Percentiles rank a stretch among this genome's conserved stretches.
phyloP scores from a whole-genome alignment of 2,888 invertebrate genomes.

The Meteorus colon region DNA sequence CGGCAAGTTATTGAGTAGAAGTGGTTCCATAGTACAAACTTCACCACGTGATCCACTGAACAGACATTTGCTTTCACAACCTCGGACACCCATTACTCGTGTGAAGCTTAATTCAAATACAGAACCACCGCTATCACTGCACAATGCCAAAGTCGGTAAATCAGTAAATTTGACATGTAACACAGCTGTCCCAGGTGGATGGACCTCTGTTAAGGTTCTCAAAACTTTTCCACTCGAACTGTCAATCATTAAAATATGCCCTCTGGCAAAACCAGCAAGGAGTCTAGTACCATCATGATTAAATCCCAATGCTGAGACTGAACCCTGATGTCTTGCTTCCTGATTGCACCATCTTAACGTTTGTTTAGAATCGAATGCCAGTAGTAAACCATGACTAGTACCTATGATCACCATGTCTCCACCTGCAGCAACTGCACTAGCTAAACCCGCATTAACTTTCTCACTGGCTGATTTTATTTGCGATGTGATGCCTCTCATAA shows the following conservation, averaged over 20 bases:
- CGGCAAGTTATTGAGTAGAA: conserved; percentile 77
- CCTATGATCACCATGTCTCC: conserved; percentile 90
- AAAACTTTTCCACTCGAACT: conserved; percentile 85
- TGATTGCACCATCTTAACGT: conserved; percentile 91
- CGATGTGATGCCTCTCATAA: conserved; percentile 91
- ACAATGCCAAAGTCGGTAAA: conserved; percentile 83
- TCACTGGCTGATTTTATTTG: conserved; percentile 92
- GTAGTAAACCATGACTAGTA: conserved; percentile 92
- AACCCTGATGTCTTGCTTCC: conserved; percentile 83
- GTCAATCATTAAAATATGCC: conserved; percentile 94
- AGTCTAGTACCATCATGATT: conserved; percentile 91
- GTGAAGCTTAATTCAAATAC: conserved; percentile 95
- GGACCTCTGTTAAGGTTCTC: conserved; percentile 84
- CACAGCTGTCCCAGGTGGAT: conserved; percentile 88
- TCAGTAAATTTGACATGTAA: conserved; percentile 85
- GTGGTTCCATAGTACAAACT: conserved; percentile 84
- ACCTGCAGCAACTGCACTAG: conserved; percentile 87
- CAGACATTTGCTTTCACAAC: conserved; percentile 92
- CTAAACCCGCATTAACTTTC: conserved; percentile 90
- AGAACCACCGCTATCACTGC: conserved; percentile 95
- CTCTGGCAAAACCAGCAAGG: conserved; percentile 85
- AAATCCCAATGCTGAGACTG: conserved; percentile 88
- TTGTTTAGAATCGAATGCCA: conserved; percentile 91
- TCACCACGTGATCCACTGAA: conserved; percentile 99
- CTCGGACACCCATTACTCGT: conserved; percentile 89